Base-by-base conservation (phyloP, 2,888 invertebrate genomes). In the Cephus nigrinus region DNA sequence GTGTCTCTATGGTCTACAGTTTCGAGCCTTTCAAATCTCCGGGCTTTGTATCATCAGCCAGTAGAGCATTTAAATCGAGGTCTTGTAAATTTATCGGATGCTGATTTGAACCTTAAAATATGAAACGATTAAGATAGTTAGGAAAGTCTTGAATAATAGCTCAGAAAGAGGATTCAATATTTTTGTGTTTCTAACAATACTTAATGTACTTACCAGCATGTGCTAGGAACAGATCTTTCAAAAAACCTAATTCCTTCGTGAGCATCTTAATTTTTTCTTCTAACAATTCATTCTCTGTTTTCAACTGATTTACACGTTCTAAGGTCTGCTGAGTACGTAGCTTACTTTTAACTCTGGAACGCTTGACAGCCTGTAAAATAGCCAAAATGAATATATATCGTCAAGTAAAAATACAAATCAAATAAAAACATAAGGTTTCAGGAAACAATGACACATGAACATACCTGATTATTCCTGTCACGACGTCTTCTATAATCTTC, bases 201-300 rank as follows among this genome's bases (percentile, higher is more conserved):
- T 9, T 1, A 55, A 55, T 23, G 1, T 2, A 55, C 55, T 55
- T 94, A 85, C 96, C 95, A 68, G 96, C 96, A 89, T 96, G 96
- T 9, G 96, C 96, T 82, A 97, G 91, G 87, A 97, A 96, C 77
- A 97, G 92, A 88, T 97, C 96, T 90, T 97, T 97, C 12, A 97
- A 92, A 87, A 97, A 96, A 73, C 95, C 94, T 34, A 97, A 91
- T 88, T 97, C 96, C 88, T 96, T 96, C 15, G 95, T 95, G n/a
- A 97, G 92, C 78, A 95, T 95, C 88, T 96, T 95, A 3, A 97
- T 96, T 91, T 96, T 96, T 86, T 96, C 95, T 89, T 96, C 96
- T 36, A 97, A 91, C 86, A 95, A 93, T 88, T 96, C 95, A 90
- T 97, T 97, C 89, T 97, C 97, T 12, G 94, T 94, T 89, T 95